Percentiles rank a stretch among this genome's conserved stretches.
phyloP scores from a whole-genome alignment of 1,140 invertebrate genomes.

The Drosophila persimilis region DNA sequence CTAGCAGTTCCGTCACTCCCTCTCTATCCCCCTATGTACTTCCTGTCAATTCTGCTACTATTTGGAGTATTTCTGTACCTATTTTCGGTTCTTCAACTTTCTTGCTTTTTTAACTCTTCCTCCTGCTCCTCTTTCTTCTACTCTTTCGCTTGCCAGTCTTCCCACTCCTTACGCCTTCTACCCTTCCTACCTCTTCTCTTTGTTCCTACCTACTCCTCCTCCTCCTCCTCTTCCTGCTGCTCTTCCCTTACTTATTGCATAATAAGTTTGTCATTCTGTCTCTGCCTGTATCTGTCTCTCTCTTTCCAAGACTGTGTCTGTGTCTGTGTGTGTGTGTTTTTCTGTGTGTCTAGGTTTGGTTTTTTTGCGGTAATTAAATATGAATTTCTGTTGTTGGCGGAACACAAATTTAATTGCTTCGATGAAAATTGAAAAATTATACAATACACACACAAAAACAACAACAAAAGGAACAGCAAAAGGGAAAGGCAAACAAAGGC shows the following conservation, averaged over 20 bases:
- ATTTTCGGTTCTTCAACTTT: too few species aligned
- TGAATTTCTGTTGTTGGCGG: conserved; percentile 41
- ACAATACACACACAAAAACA: conserved; percentile 15
- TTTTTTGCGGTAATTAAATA: conserved; percentile 60
- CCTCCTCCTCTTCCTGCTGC: conserved; percentile 12
- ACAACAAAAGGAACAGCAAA: neutral
- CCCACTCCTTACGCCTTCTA: too few species aligned
- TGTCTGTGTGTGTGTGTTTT: conserved; percentile 8
- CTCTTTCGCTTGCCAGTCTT: neutral
- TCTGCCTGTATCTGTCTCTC: conserved; percentile 14
- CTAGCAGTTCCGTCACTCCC: neutral
- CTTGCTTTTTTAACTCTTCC: too few species aligned
- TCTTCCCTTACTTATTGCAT: conserved; percentile 53
- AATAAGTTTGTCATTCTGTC: conserved; percentile 66
- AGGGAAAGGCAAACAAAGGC: neutral
- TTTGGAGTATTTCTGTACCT: too few species aligned
- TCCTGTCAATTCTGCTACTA: too few species aligned
- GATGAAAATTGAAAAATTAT: conserved; percentile 45
- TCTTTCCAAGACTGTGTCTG: neutral
- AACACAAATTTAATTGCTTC: conserved; percentile 47
- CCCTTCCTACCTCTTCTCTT: neutral
- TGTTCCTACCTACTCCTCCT: neutral
- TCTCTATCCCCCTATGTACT: neutral
- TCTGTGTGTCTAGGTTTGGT: conserved; percentile 6
- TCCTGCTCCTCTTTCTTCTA: too few species aligned